These are phyloP conservation scores for Myotis yumanensis DNA, from an alignment of 2,113 vertebrate species.

Conservation along the genomic window DNA sequence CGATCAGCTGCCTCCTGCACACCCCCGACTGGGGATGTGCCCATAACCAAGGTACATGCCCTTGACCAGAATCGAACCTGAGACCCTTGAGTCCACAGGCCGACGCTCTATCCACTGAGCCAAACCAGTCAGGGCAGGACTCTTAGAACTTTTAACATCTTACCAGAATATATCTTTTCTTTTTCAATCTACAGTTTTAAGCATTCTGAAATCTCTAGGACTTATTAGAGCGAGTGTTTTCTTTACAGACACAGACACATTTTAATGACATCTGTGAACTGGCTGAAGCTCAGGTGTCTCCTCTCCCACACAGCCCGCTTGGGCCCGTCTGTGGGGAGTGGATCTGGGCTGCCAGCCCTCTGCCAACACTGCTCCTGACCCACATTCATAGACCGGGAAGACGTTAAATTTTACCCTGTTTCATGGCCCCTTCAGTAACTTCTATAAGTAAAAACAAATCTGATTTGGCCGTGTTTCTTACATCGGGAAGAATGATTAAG, in stretches of 20 bases:
- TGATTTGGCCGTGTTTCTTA: neutral
- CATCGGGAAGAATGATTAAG: neutral
- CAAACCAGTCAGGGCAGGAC: neutral
- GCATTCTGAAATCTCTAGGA: neutral
- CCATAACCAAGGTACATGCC: no score
- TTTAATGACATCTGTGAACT: neutral
- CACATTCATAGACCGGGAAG: neutral
- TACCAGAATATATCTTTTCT: neutral
- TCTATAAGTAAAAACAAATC: neutral
- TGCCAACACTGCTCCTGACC: neutral
- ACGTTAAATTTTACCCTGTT: neutral
- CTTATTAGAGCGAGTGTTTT: neutral
- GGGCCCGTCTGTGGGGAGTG: neutral
- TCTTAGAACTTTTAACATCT: neutral
- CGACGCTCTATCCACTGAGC: no score
- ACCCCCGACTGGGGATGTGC: no score
- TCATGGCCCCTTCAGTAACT: neutral
- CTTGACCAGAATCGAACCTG: no score
- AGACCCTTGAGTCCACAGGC: no score
- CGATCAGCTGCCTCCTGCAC: no score
- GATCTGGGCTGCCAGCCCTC: neutral
- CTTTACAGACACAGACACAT: neutral
- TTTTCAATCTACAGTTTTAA: neutral
- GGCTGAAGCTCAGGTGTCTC: neutral
- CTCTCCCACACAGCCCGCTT: fast-evolving